Conservation (phyloP, 2,113 vertebrate species). For the Pachyramphus minor region DNA sequence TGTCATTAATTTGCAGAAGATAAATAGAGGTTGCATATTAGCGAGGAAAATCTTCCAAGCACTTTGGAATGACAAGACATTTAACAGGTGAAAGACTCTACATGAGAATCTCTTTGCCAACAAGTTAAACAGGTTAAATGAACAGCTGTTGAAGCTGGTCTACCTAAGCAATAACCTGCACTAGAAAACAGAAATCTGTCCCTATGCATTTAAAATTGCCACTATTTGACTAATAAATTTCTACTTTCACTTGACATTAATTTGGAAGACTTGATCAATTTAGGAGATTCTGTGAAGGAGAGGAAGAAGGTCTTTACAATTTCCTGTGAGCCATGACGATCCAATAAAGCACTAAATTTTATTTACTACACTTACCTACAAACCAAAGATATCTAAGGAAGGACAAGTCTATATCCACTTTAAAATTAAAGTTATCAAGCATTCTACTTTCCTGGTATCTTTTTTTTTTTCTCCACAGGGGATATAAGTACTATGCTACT, state of each 20-base stretch:
- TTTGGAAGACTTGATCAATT: neutral
- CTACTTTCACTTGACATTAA: neutral
- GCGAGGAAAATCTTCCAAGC: neutral
- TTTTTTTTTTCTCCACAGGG: rapidly evolving
- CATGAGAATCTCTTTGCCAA: neutral
- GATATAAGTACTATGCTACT: neutral
- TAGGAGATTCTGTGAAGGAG: neutral
- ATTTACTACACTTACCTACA: too few species aligned
- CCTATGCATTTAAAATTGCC: neutral
- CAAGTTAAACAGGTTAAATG: neutral
- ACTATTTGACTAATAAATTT: neutral
- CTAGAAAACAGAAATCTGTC: neutral
- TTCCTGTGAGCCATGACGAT: neutral
- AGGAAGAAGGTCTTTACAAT: neutral
- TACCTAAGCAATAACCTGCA: neutral
- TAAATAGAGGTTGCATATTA: neutral
- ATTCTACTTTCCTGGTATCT: neutral
- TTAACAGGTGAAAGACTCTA: neutral
- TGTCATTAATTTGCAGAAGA: neutral
- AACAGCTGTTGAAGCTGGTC: neutral
- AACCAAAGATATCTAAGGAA: too few species aligned
- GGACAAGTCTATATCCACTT: too few species aligned
- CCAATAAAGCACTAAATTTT: neutral
- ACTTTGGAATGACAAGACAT: neutral
- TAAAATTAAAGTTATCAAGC: too few species aligned